phyloP scores from a whole-genome alignment of 2,888 invertebrate species.

The Trichopoda pennipes region DNA sequence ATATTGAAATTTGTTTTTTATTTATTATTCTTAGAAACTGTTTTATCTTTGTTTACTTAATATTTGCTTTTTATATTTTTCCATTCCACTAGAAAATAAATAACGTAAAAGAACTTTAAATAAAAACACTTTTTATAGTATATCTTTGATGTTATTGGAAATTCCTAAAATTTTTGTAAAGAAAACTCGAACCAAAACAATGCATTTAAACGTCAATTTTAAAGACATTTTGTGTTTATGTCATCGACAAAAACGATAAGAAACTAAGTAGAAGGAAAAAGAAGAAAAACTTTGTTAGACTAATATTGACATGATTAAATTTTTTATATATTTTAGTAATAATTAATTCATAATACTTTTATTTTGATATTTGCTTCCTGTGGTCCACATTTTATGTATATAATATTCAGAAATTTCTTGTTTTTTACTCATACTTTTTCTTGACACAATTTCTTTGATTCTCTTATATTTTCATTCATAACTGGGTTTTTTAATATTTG shows the following conservation, averaged over 20 bases:
- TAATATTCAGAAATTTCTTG: conserved; percentile 13
- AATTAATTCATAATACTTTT: not conserved
- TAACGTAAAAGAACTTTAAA: not conserved
- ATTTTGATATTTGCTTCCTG: not conserved
- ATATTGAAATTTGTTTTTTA: conserved; percentile 75
- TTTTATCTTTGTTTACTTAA: conserved; percentile 25
- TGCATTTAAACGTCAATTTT: conserved; percentile 66
- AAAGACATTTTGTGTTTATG: conserved; percentile 54
- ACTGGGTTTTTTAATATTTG: conserved; percentile 65
- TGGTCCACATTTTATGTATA: conserved; percentile 17
- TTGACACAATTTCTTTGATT: conserved; percentile 61
- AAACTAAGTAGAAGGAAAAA: conserved; percentile 11
- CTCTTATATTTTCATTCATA: conserved; percentile 62
- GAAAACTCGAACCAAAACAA: conserved; percentile 67
- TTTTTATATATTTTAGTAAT: not conserved
- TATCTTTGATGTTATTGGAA: conserved; percentile 53
- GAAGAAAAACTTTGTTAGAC: not conserved
- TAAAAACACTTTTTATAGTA: not conserved
- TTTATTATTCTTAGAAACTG: conserved; percentile 12
- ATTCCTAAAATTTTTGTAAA: conserved; percentile 51
- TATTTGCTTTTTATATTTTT: conserved; percentile 33
- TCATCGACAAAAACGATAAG: conserved; percentile 46
- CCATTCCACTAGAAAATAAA: conserved; percentile 46
- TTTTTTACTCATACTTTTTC: conserved; percentile 36
- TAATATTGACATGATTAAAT: no score